Percentiles rank a stretch among this genome's conserved stretches.
Evolutionary conservation across 2,888 invertebrate species (phyloP).

Genomic region (Thelaira solivaga): DNA sequence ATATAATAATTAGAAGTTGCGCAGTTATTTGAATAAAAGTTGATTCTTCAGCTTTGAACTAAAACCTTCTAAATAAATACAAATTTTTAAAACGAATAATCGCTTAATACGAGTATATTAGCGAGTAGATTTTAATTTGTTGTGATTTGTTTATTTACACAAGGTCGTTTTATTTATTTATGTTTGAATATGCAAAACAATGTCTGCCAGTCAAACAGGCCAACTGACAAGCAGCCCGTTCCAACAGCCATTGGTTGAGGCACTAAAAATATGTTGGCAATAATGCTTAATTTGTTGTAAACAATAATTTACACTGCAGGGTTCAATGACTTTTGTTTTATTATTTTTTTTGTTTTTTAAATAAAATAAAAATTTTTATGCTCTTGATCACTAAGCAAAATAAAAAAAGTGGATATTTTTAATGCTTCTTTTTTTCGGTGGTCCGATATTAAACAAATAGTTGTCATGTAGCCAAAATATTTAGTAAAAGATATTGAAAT

Average conservation of each 20-base stretch:
- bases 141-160: background rate
- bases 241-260: background rate
- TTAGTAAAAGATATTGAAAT: background rate
- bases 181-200: too few species aligned
- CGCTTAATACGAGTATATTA: background rate
- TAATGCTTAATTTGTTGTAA: background rate
- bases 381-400: too few species aligned
- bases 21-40: too few species aligned
- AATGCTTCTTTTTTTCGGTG: too few species aligned
- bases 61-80: slow-evolving; percentile 5
- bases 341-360: slow-evolving; percentile 11
- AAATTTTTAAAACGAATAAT: background rate
- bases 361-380: too few species aligned
- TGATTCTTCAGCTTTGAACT: too few species aligned
- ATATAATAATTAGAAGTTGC: too few species aligned
- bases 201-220: too few species aligned
- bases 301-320: background rate
- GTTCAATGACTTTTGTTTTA: slow-evolving; percentile 35
- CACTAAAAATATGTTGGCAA: background rate
- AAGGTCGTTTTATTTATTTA: slow-evolving; percentile 20
- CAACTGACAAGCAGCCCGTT: too few species aligned
- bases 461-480: slow-evolving; percentile 22
- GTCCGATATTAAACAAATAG: background rate
- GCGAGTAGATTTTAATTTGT: background rate
- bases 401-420: too few species aligned